A percentile compares a stretch with the other conserved stretches of the same genome.
Conservation (phyloP, 2,113 vertebrate species). For the Calypte anna region DNA sequence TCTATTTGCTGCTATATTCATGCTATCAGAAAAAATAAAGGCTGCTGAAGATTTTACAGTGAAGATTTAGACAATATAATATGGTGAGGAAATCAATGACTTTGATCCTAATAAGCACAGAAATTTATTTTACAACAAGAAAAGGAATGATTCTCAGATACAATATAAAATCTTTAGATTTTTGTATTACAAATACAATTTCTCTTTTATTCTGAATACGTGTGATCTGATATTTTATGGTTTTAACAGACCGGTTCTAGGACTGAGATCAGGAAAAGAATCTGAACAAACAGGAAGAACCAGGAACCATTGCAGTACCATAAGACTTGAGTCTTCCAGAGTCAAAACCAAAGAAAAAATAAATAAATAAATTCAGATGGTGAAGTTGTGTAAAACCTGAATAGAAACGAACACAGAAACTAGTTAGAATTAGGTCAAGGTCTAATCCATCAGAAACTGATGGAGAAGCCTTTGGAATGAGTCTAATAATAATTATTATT, state of each 20-base stretch:
- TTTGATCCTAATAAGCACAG: background rate
- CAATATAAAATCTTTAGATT: background rate
- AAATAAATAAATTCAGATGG: background rate
- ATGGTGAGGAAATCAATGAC: background rate
- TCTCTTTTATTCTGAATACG: background rate
- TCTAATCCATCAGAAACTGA: background rate
- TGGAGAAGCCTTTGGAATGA: background rate
- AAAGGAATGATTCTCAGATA: background rate
- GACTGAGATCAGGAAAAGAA: background rate
- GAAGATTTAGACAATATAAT: background rate
- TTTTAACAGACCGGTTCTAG: background rate
- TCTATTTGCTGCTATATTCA: background rate
- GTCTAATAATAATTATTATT: background rate
- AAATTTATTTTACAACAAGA: background rate
- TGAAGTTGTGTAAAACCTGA: background rate
- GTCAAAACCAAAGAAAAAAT: background rate
- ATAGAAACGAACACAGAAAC: background rate
- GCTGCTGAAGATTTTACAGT: background rate
- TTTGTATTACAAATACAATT: background rate
- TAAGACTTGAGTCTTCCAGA: background rate
- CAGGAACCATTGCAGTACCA: background rate
- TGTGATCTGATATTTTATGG: background rate
- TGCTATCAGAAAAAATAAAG: background rate
- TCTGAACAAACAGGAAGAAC: background rate
- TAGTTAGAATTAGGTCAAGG: background rate